These are phyloP conservation scores for Fulmarus glacialis DNA, from an alignment of 2,113 vertebrate species.

Conservation along the genomic window DNA sequence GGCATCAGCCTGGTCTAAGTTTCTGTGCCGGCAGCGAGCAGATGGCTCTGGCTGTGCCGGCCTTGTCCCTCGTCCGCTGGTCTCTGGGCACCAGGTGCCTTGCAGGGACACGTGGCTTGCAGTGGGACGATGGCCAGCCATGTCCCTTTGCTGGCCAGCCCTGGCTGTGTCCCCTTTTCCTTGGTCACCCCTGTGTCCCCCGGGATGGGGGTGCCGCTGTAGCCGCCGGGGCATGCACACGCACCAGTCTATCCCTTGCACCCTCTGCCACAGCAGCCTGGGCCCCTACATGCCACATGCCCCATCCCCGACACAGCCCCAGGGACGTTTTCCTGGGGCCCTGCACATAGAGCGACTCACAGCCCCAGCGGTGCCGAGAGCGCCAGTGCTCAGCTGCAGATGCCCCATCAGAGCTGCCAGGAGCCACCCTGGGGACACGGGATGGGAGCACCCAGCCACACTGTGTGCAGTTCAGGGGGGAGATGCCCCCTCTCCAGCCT, in stretches of 20 bases:
- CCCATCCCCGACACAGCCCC: no score
- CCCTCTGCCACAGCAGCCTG: rapidly evolving
- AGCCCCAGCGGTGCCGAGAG: neutral
- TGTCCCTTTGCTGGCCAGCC: neutral
- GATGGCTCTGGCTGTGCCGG: neutral
- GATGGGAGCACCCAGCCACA: rapidly evolving
- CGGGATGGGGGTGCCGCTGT: rapidly evolving
- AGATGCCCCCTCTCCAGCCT: neutral
- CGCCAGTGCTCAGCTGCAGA: neutral
- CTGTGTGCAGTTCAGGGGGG: neutral
- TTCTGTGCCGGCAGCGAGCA: rapidly evolving
- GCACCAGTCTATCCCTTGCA: neutral
- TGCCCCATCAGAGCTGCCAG: neutral
- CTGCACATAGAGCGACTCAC: neutral
- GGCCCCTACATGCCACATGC: rapidly evolving
- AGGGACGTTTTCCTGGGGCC: neutral
- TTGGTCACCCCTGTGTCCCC: neutral
- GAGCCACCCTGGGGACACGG: neutral
- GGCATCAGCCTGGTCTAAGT: neutral
- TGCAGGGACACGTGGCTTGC: neutral
- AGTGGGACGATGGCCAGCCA: neutral
- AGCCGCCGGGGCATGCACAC: neutral
- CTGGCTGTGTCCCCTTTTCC: neutral
- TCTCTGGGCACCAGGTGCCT: neutral
- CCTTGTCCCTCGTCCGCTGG: rapidly evolving